These are phyloP conservation scores for Cisticola juncidis DNA, from an alignment of 2,113 vertebrate species.

Conservation along the genomic window DNA sequence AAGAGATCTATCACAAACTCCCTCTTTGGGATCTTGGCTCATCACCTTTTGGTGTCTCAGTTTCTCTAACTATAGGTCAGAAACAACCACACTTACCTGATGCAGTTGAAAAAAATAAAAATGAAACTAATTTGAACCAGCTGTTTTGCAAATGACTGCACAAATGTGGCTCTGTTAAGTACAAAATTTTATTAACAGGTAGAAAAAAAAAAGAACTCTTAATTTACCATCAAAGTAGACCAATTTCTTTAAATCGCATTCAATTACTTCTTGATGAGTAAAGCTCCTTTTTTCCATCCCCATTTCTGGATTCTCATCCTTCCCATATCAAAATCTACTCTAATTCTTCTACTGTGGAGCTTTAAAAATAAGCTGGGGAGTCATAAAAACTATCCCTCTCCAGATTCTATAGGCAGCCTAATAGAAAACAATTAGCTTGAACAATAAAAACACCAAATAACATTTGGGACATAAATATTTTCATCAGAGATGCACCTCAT, in stretches of 20 bases:
- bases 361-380: slow-evolving; percentile 70
- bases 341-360: slow-evolving; percentile 45
- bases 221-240: slow-evolving; percentile 21
- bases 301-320: not conserved
- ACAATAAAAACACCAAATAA: slow-evolving; percentile 71
- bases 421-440: slow-evolving; percentile 76
- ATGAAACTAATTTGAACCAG: not conserved
- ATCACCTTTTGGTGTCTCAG: not conserved
- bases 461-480: slow-evolving; percentile 73
- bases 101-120: not conserved
- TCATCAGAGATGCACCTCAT: slow-evolving; percentile 61
- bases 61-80: not conserved
- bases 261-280: slow-evolving; percentile 15
- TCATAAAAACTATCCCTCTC: slow-evolving; percentile 69
- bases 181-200: slow-evolving; percentile 34
- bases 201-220: not conserved
- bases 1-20: not conserved
- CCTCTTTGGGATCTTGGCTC: not conserved
- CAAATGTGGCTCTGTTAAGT: not conserved
- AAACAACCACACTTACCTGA: not conserved
- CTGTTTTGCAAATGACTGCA: not conserved
- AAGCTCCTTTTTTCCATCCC: not conserved
- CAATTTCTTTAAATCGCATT: slow-evolving; percentile 19
- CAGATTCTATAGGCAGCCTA: slow-evolving; percentile 73
- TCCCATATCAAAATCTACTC: slow-evolving; percentile 41